A percentile compares a stretch with the other conserved stretches of the same genome.
Conservation (phyloP, 2,888 invertebrate species). For the Sarcophaga variegata region DNA sequence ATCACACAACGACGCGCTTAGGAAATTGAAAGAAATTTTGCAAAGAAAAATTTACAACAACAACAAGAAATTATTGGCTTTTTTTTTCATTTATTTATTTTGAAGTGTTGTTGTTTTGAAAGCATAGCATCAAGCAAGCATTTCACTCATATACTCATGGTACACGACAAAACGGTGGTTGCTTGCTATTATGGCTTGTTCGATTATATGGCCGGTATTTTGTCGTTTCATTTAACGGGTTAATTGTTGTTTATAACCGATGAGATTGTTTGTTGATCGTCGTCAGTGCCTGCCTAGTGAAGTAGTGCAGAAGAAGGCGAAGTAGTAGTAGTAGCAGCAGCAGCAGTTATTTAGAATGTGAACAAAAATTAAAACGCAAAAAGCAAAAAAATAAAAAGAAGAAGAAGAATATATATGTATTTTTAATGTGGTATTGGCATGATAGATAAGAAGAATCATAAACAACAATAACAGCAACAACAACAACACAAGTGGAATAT, state of each 20-base stretch:
- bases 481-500: constrained; percentile 3
- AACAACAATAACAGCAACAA: neutral
- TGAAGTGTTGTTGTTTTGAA: neutral
- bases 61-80: neutral
- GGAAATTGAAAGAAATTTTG: constrained; percentile 32
- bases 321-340: neutral
- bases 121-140: neutral
- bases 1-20: neutral
- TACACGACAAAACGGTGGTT: neutral
- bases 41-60: constrained; percentile 30
- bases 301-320: neutral
- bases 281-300: neutral
- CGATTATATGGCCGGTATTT: neutral
- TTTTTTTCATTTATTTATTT: neutral
- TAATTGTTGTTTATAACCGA: constrained; percentile 18
- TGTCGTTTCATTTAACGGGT: constrained; percentile 5
- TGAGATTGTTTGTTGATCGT: no score
- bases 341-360: neutral
- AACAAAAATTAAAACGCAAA: neutral
- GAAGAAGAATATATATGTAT: neutral
- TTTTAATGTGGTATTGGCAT: constrained; percentile 6
- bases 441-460: neutral
- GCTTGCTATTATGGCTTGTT: no score
- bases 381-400: neutral
- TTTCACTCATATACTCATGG: neutral